A percentile compares a stretch with the other conserved stretches of the same genome.
These are phyloP conservation scores for Psittacula derbiana DNA, from an alignment of 2,797 vertebrate genomes.

Conservation along the genomic window DNA sequence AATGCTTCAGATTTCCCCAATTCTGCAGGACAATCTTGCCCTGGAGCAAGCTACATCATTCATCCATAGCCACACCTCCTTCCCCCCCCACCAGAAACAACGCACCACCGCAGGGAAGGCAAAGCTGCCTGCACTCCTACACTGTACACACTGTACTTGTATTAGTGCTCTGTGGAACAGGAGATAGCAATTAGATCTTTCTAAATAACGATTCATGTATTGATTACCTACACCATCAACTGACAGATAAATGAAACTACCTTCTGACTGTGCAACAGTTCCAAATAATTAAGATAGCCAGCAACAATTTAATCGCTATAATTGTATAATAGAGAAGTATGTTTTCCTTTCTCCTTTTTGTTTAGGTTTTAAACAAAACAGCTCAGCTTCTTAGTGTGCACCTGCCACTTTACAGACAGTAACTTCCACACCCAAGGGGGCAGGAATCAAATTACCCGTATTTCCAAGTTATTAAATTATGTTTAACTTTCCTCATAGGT, in stretches of 20 bases:
- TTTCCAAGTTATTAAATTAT: not conserved
- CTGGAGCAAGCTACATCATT: constrained; percentile 70
- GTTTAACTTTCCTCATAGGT: not conserved
- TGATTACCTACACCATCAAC: not conserved
- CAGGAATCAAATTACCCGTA: constrained; percentile 7
- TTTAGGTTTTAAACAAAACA: constrained; percentile 9
- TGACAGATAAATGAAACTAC: not conserved
- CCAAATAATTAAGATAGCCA: constrained; percentile 44
- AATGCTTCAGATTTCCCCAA: constrained; percentile 69
- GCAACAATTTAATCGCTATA: constrained; percentile 5
- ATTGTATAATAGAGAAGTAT: not conserved
- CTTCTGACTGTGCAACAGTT: constrained; percentile 14
- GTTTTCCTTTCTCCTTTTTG: constrained; percentile 6
- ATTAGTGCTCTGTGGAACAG: not conserved
- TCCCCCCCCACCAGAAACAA: constrained; percentile 3
- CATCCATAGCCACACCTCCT: constrained; percentile 57
- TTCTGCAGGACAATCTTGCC: constrained; percentile 74
- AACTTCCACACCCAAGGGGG: constrained; percentile 47
- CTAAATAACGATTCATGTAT: not conserved
- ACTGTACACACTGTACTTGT: not conserved
- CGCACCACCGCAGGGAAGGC: constrained; percentile 47
- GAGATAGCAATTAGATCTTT: not conserved
- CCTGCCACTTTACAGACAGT: not conserved
- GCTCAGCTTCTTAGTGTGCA: not conserved
- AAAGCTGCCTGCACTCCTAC: constrained; percentile 27